Base-by-base conservation (phyloP, 2,113 vertebrate genomes). In the Sula dactylatra region DNA sequence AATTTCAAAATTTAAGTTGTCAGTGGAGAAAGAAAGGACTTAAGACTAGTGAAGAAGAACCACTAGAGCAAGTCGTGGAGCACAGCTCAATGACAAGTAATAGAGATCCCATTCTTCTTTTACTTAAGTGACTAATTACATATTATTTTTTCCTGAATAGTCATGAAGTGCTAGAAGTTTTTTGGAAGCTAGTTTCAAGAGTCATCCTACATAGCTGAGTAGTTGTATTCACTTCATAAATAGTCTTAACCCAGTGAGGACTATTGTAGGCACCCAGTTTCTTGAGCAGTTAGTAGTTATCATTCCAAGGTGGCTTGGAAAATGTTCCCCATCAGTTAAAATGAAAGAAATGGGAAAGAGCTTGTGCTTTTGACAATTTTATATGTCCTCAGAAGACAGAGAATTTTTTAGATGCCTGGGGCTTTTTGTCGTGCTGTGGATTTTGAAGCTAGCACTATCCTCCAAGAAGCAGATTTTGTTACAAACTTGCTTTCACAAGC, bases 91-190 rank as follows among this genome's bases (percentile, higher is more conserved):
- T 50, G 34, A 19, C 19, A 90, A 31, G 19, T 10, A 49, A 24
- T 27, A 55, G 32, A 31, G 27, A 40, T 44, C 54, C 58, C 24
- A 31, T 52, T 56, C 54, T 81, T 20, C 24, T 69, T 83, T 70
- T 45, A 24, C 16, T 62, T 31, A 8, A 40, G 21, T 0, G 6
- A 52, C 18, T 72, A 0, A 49, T 44, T 49, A 31, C 0, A 0
- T 58, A 7, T 27, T n/a, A 7, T 47, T 72, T 86, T 42, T 42
- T 79, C 47, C 44, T 71, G 44, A 58, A 24, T 25, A 32, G 58
- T 70, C 9, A 19, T 31, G 11, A 21, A 49, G 24, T 42, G 40
- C 14, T 61, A 4, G 16, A 20, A 38, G 6, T 61, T 65, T 67
- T 65, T 52, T 62, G 50, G 49, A 40, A 91, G 20, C 13, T 26